phyloP scores from a whole-genome alignment of 2,113 vertebrate species.

The Sciurus niger region DNA sequence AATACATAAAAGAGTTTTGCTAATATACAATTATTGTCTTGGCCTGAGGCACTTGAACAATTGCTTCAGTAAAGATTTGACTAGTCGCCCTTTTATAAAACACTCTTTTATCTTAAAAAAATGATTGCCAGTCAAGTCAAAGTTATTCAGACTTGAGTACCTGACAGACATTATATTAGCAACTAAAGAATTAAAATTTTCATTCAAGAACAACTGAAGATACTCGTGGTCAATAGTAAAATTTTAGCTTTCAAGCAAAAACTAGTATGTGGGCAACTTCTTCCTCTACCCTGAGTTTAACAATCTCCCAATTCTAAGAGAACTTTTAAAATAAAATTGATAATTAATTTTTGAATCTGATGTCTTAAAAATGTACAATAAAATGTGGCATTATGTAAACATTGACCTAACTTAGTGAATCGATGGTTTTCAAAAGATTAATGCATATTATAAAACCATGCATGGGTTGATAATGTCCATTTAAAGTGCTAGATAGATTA shows the following conservation, averaged over 20 bases:
- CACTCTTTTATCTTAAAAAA: neutral
- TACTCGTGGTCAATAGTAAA: neutral
- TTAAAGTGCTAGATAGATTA: neutral
- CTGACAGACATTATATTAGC: neutral
- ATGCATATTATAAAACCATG: neutral
- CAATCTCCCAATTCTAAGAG: neutral
- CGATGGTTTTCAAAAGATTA: neutral
- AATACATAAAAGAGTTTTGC: neutral
- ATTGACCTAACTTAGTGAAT: neutral
- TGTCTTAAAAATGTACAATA: neutral
- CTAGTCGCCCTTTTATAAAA: neutral
- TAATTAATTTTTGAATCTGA: neutral
- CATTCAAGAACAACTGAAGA: neutral
- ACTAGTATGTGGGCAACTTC: neutral
- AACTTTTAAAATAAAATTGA: neutral
- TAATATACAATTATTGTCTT: neutral
- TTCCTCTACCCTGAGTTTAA: neutral
- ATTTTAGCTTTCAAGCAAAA: neutral
- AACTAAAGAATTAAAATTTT: constrained; percentile 49
- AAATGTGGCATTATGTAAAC: neutral
- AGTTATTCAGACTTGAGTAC: neutral
- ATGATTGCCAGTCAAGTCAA: neutral
- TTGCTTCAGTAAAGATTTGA: neutral
- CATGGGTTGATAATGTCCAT: neutral
- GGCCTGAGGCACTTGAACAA: neutral